phyloP scores from a whole-genome alignment of 2,888 invertebrate genomes.

The Hirtodrosophila alboralis region DNA sequence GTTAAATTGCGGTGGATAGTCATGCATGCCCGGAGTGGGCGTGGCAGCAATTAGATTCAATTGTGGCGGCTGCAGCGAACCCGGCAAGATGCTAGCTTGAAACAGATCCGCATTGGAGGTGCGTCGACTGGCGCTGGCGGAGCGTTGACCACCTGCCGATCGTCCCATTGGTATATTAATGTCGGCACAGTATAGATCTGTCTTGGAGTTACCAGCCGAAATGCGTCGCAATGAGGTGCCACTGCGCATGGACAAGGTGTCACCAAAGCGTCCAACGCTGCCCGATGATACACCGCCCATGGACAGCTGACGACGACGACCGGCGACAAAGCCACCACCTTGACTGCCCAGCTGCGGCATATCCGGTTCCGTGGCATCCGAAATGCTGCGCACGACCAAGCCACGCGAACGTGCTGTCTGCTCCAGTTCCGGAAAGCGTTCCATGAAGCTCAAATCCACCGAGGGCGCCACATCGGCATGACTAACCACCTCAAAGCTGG shows the following conservation, averaged over 20 bases:
- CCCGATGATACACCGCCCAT: constrained; percentile 78
- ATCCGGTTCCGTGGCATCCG: constrained; percentile 78
- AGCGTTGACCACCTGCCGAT: constrained; percentile 61
- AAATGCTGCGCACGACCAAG: constrained; percentile 82
- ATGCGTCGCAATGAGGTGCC: constrained; percentile 82
- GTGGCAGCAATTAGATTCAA: constrained; percentile 81
- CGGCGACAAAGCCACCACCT: constrained; percentile 56
- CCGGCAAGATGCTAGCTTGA: constrained; percentile 64
- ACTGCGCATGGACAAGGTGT: constrained; percentile 82
- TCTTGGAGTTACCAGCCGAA: constrained; percentile 81
- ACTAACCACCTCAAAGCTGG: constrained; percentile 71
- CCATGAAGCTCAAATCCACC: constrained; percentile 79
- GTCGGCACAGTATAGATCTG: constrained; percentile 82
- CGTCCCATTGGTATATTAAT: constrained; percentile 75
- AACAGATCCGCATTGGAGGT: constrained; percentile 80
- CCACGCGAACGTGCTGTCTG: constrained; percentile 79
- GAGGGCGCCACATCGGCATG: constrained; percentile 68
- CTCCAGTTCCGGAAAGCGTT: constrained; percentile 80
- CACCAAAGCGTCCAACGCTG: constrained; percentile 75
- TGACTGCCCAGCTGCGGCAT: constrained; percentile 38
- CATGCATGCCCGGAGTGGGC: constrained; percentile 60
- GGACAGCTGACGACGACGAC: constrained; percentile 77
- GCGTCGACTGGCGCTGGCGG: constrained; percentile 78
- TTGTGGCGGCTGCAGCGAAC: constrained; percentile 57
- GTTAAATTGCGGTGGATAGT: constrained; percentile 63